Conservation (phyloP, 2,797 vertebrate species). For the Falco berigora region DNA sequence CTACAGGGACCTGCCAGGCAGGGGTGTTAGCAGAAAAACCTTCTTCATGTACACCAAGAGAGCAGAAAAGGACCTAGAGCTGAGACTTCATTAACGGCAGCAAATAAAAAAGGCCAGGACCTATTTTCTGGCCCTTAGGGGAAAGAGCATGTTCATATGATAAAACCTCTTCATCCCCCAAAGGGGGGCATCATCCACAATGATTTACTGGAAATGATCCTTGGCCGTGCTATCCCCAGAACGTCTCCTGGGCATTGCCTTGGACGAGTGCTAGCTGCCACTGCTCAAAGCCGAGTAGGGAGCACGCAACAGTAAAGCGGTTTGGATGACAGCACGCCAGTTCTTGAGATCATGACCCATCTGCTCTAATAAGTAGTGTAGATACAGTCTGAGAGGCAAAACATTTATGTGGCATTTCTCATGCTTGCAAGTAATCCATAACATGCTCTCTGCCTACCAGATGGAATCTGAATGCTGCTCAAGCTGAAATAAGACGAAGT, state of each 20-base stretch:
- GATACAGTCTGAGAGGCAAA: background rate
- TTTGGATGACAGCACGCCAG: background rate
- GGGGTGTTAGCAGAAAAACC: background rate
- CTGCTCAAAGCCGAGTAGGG: background rate
- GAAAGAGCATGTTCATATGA: accelerated
- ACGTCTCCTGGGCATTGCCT: background rate
- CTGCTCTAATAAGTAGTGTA: background rate
- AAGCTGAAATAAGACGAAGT: background rate
- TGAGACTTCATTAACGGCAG: background rate
- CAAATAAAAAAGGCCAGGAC: background rate
- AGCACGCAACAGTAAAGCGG: background rate
- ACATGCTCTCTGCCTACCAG: background rate
- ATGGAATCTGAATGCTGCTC: background rate
- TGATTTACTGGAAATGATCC: background rate
- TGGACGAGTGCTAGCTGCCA: background rate
- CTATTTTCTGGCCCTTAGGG: background rate
- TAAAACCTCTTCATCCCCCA: background rate
- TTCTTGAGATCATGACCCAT: background rate
- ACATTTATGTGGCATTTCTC: background rate
- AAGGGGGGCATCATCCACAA: background rate
- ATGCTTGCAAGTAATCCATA: background rate
- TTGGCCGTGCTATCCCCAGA: background rate
- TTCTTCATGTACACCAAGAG: background rate
- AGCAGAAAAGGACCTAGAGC: background rate
- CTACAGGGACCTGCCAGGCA: background rate